Evolutionary conservation across 2,797 vertebrate species (phyloP).

Genomic region (Gymnocypris eckloni): DNA sequence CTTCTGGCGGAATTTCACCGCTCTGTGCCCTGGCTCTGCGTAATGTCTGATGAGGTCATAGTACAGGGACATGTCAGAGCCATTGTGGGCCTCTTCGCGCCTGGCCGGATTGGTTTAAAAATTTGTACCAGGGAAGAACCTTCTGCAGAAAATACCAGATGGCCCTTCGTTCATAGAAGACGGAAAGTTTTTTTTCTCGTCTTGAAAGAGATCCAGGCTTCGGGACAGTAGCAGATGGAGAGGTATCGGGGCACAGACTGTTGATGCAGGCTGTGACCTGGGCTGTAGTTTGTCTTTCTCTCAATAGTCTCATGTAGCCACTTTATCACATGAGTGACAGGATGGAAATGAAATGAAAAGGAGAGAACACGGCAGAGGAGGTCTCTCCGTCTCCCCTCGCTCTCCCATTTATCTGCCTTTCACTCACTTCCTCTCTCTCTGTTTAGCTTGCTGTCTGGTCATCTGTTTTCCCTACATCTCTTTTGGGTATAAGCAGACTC

Average conservation of each 20-base stretch:
- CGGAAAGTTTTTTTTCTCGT: constrained; percentile 51
- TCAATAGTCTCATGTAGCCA: constrained; percentile 42
- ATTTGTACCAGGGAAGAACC: constrained; percentile 52
- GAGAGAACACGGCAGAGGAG: constrained; percentile 30
- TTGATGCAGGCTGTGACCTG: constrained; percentile 54
- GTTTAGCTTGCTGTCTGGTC: constrained; percentile 43
- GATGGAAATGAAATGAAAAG: constrained; percentile 26
- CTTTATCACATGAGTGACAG: constrained; percentile 48
- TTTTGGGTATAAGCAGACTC: constrained; percentile 55
- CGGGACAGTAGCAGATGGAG: constrained; percentile 52
- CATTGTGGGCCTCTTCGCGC: constrained; percentile 43
- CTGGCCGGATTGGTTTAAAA: constrained; percentile 50
- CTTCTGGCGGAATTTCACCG: constrained; percentile 56
- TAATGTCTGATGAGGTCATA: constrained; percentile 62
- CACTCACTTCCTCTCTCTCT: constrained; percentile 27
- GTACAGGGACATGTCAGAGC: constrained; percentile 59
- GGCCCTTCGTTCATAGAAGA: constrained; percentile 54
- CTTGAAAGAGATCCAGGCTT: constrained; percentile 44
- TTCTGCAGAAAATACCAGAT: constrained; percentile 59
- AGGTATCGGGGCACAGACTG: constrained; percentile 45
- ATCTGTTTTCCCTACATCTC: constrained; percentile 48
- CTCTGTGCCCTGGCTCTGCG: constrained; percentile 53
- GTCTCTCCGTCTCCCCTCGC: constrained; percentile 1
- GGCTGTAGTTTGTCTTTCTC: constrained; percentile 43
- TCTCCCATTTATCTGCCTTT: constrained; percentile 42